A percentile compares a stretch with the other conserved stretches of the same genome.
Conservation (phyloP, 2,113 vertebrate species). For the Amphiprion percula region DNA sequence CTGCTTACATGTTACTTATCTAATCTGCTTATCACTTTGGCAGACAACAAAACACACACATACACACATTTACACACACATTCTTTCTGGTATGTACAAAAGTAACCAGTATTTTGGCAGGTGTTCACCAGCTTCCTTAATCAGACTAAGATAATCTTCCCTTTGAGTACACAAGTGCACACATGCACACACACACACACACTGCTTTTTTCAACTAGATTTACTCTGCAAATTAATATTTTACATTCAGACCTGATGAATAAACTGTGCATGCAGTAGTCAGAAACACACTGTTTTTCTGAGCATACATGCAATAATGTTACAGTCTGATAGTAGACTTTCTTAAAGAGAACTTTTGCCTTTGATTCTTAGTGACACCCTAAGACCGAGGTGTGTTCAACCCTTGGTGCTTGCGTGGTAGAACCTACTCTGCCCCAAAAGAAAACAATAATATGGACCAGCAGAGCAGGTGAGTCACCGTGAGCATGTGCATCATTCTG, state of each 20-base stretch:
- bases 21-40: constrained; percentile 66
- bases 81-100: constrained; percentile 50
- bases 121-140: constrained; percentile 66
- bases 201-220: neutral
- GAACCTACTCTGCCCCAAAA: constrained; percentile 34
- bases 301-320: too few species aligned
- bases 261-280: neutral
- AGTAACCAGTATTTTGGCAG: constrained; percentile 74
- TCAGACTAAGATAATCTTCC: constrained; percentile 63
- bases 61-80: constrained; percentile 26
- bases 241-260: neutral
- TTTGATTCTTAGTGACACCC: neutral
- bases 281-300: too few species aligned
- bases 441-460: constrained; percentile 45
- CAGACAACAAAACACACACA: constrained; percentile 39
- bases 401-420: neutral
- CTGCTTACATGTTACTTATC: constrained; percentile 74
- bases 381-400: neutral
- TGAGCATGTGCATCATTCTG: constrained; percentile 38
- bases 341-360: constrained; percentile 6
- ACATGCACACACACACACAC: constrained; percentile 20
- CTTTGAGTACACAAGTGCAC: constrained; percentile 39
- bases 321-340: neutral
- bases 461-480: constrained; percentile 46
- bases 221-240: neutral